Evolutionary conservation across 2,797 vertebrate genomes (phyloP).

Genomic region (Sebastes kiyomatsui): DNA sequence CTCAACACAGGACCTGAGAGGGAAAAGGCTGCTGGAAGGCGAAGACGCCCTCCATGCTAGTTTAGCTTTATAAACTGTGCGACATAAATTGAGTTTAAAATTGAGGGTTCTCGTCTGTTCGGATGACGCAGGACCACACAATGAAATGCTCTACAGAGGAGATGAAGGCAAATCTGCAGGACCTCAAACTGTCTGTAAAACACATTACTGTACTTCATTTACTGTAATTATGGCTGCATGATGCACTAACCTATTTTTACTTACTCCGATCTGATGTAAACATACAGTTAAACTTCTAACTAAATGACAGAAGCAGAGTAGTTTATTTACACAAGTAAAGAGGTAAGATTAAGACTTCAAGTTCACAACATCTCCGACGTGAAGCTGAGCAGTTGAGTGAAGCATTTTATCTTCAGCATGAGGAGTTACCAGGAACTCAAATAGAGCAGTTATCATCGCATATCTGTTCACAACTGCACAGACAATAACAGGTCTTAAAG

Average conservation of each 20-base stretch:
- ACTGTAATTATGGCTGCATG: constrained; percentile 27
- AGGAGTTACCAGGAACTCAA: neutral
- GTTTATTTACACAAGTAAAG: constrained; percentile 24
- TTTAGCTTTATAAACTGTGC: constrained; percentile 41
- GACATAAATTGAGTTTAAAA: constrained; percentile 43
- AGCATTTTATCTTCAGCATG: neutral
- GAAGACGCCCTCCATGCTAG: constrained; percentile 29
- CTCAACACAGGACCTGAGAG: constrained; percentile 21
- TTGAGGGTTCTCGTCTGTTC: constrained; percentile 30
- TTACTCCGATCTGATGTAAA: constrained; percentile 33
- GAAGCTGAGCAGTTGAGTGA: neutral
- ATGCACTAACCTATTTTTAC: constrained; percentile 28
- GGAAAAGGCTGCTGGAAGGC: constrained; percentile 14
- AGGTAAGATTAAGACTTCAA: constrained; percentile 10
- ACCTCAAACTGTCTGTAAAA: constrained; percentile 24
- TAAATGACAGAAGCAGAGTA: constrained; percentile 17
- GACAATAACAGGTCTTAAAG: neutral
- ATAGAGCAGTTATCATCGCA: neutral
- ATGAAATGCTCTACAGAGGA: constrained; percentile 54
- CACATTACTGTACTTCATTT: constrained; percentile 8
- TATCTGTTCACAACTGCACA: neutral
- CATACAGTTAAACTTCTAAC: constrained; percentile 19
- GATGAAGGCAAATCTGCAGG: constrained; percentile 40
- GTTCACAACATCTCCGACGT: neutral
- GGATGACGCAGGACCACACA: constrained; percentile 62